These are phyloP conservation scores for Cryptocheilus praepositus DNA, from an alignment of 2,888 invertebrate species.

Conservation along the genomic window DNA sequence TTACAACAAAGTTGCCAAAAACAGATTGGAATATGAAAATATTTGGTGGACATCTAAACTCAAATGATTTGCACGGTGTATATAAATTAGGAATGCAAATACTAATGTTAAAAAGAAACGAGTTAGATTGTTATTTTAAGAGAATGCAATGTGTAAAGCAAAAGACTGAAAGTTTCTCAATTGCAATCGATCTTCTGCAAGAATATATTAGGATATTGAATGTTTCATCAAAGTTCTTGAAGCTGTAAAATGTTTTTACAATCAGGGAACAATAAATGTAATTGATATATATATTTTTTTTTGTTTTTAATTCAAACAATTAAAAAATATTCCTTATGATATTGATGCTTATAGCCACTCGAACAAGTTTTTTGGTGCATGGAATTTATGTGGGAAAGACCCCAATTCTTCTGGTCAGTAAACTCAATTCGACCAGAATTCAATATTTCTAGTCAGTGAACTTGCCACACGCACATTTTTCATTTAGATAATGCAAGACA, in stretches of 20 bases:
- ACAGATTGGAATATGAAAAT: conserved; percentile 60
- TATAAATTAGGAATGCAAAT: conserved; percentile 50
- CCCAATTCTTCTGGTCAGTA: neutral
- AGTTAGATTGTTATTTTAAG: conserved; percentile 43
- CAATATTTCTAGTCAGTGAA: neutral
- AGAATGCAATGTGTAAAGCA: conserved; percentile 52
- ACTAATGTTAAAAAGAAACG: conserved; percentile 48
- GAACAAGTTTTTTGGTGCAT: too few species aligned
- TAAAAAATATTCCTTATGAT: neutral
- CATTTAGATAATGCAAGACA: neutral
- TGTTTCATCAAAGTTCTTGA: conserved; percentile 21
- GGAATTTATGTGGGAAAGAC: neutral
- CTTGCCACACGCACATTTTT: neutral
- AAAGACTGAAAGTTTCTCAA: conserved; percentile 57
- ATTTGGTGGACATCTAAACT: conserved; percentile 54
- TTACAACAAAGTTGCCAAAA: conserved; percentile 44
- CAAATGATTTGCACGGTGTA: conserved; percentile 48
- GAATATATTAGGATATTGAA: conserved; percentile 57
- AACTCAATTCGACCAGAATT: neutral
- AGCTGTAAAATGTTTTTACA: conserved; percentile 6
- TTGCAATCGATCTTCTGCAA: conserved; percentile 57
- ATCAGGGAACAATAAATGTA: conserved; percentile 7
- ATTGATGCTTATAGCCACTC: too few species aligned
- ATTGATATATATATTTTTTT: neutral
- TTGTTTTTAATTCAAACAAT: neutral